Conservation (phyloP, 2,797 vertebrate species). For the Orientallactaga sibirica region DNA sequence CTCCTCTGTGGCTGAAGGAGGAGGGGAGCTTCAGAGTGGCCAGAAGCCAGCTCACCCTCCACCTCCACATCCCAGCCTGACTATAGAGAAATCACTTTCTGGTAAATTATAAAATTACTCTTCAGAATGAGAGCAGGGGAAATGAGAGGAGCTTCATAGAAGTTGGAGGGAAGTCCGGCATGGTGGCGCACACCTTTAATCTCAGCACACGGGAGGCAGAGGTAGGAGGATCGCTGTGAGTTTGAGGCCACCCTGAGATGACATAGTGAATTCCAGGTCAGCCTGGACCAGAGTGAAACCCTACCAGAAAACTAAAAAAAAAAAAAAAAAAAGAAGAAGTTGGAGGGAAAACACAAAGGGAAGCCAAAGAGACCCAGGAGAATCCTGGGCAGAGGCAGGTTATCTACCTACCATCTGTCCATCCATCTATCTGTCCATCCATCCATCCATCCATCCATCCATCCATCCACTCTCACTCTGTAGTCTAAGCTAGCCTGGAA, state of each 20-base stretch:
- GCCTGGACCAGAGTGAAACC: no score
- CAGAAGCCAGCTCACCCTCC: background rate
- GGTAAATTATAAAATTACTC: background rate
- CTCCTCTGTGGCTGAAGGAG: background rate
- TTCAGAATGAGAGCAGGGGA: background rate
- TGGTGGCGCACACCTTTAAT: no score
- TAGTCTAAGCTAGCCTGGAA: background rate
- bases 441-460: no score
- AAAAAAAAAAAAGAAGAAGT: background rate
- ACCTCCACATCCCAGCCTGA: background rate
- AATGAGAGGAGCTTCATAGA: background rate
- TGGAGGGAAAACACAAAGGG: background rate
- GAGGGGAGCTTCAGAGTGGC: background rate
- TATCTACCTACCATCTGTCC: background rate
- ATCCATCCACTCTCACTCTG: background rate
- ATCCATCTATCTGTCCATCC: no score
- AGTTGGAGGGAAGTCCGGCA: background rate
- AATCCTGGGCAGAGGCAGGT: background rate
- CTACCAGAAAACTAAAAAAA: no score
- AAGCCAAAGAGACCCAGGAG: background rate
- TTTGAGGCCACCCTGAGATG: no score
- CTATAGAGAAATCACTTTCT: conserved; percentile 24
- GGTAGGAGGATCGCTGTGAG: no score
- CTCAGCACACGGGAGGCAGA: no score
- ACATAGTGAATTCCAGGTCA: no score